Evolutionary conservation across 2,888 invertebrate species (phyloP).

Genomic region (Drosophila melanosoma): DNA sequence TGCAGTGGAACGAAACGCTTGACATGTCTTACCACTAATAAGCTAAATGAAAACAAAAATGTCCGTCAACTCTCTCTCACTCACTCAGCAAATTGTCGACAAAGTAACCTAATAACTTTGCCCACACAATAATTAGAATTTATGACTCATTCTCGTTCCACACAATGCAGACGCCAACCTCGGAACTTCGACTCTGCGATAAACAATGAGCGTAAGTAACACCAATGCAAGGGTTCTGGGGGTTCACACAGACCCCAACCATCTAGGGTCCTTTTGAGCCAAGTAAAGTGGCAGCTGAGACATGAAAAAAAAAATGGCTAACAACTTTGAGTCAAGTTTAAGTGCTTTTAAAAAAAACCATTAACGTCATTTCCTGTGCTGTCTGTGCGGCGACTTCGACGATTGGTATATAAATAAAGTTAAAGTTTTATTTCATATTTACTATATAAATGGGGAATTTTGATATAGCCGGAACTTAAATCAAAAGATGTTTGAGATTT

Average conservation of each 20-base stretch:
- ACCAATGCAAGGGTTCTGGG: slow-evolving; percentile 63
- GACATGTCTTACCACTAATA: slow-evolving; percentile 62
- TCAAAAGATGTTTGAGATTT: slow-evolving; percentile 17
- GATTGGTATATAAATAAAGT: slow-evolving; percentile 3
- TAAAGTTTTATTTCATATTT: slow-evolving; percentile 27
- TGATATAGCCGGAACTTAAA: slow-evolving; percentile 1
- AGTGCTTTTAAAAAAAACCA: slow-evolving; percentile 79
- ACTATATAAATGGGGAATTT: slow-evolving; percentile 44
- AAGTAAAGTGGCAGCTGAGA: slow-evolving; percentile 30
- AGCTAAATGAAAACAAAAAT: slow-evolving; percentile 70
- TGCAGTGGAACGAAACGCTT: slow-evolving; percentile 46
- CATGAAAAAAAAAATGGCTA: slow-evolving; percentile 6
- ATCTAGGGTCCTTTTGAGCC: slow-evolving; percentile 15
- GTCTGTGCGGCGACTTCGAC: slow-evolving; percentile 35
- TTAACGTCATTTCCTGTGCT: slow-evolving; percentile 73
- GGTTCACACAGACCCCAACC: not conserved
- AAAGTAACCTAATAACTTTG: slow-evolving; percentile 76
- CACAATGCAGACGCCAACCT: not conserved
- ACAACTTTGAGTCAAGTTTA: slow-evolving; percentile 71
- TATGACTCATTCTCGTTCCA: slow-evolving; percentile 60
- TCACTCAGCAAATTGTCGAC: slow-evolving; percentile 47
- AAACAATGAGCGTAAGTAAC: slow-evolving; percentile 67
- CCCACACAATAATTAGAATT: slow-evolving; percentile 76
- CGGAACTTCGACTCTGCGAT: slow-evolving; percentile 33
- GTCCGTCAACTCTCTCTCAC: slow-evolving; percentile 48